phyloP scores from a whole-genome alignment of 1,140 invertebrate genomes.

The Nixonia krombeini region DNA sequence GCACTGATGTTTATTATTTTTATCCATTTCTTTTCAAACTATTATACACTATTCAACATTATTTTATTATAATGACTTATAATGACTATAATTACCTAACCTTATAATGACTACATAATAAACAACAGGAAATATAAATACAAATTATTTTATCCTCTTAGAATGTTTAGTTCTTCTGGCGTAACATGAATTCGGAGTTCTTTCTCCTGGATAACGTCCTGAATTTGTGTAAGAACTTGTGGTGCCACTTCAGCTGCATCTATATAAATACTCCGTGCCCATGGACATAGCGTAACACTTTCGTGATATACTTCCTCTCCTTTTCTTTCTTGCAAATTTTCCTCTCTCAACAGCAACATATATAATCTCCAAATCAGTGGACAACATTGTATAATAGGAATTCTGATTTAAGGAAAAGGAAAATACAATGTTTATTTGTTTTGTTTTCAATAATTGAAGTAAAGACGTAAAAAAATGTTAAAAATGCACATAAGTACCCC shows the following conservation, averaged over 20 bases:
- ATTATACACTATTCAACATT: slow-evolving; percentile 1
- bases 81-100: no score
- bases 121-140: no score
- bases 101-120: no score
- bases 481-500: slow-evolving; percentile 36
- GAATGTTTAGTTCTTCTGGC: slow-evolving; percentile 79
- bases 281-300: slow-evolving; percentile 75
- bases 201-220: slow-evolving; percentile 81
- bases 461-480: neutral
- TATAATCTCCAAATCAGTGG: slow-evolving; percentile 75
- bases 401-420: slow-evolving; percentile 45
- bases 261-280: slow-evolving; percentile 73
- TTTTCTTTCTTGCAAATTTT: slow-evolving; percentile 62
- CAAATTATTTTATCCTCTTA: slow-evolving; percentile 72
- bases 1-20: slow-evolving; percentile 9
- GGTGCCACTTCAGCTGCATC: slow-evolving; percentile 71
- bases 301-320: slow-evolving; percentile 67
- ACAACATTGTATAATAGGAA: slow-evolving; percentile 66
- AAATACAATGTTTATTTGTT: slow-evolving; percentile 2
- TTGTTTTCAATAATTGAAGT: neutral
- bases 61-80: no score
- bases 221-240: slow-evolving; percentile 74
- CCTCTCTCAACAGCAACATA: slow-evolving; percentile 70
- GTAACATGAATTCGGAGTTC: slow-evolving; percentile 79
- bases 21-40: neutral